Evolutionary conservation across 2,113 vertebrate genomes (phyloP).

Genomic region (Dendropsophus ebraccatus): DNA sequence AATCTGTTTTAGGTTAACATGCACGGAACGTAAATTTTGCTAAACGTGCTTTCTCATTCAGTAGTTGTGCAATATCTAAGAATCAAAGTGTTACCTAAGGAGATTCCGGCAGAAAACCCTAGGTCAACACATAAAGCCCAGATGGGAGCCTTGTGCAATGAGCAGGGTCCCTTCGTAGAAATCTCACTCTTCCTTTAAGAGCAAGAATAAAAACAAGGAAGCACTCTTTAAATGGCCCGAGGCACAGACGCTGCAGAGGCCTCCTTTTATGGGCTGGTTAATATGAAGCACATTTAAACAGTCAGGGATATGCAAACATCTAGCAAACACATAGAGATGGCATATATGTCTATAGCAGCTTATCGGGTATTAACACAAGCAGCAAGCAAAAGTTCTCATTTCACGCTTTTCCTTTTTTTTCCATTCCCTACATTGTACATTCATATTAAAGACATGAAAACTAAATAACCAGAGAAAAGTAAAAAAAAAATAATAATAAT

Average conservation of each 20-base stretch:
- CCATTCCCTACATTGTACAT: too few species aligned
- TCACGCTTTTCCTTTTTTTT: background rate
- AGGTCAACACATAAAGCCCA: background rate
- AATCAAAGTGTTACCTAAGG: background rate
- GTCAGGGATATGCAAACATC: background rate
- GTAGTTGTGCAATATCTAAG: background rate
- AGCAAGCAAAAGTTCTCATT: background rate
- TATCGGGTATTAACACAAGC: background rate
- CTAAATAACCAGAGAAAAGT: too few species aligned
- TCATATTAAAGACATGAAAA: too few species aligned
- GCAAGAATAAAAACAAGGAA: conserved; percentile 47
- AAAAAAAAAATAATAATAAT: too few species aligned
- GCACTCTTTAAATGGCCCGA: conserved; percentile 29
- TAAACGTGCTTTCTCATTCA: background rate
- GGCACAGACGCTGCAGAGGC: background rate
- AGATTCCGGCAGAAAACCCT: background rate
- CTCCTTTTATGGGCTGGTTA: conserved; percentile 50
- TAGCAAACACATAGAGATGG: background rate
- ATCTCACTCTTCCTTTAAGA: background rate
- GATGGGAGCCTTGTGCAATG: background rate
- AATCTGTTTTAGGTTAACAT: too few species aligned
- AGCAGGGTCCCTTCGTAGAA: background rate
- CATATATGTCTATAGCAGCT: background rate
- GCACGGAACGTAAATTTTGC: background rate
- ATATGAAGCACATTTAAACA: background rate